Evolutionary conservation across 2,888 invertebrate genomes (phyloP).

Genomic region (Lamellibrachia columna): DNA sequence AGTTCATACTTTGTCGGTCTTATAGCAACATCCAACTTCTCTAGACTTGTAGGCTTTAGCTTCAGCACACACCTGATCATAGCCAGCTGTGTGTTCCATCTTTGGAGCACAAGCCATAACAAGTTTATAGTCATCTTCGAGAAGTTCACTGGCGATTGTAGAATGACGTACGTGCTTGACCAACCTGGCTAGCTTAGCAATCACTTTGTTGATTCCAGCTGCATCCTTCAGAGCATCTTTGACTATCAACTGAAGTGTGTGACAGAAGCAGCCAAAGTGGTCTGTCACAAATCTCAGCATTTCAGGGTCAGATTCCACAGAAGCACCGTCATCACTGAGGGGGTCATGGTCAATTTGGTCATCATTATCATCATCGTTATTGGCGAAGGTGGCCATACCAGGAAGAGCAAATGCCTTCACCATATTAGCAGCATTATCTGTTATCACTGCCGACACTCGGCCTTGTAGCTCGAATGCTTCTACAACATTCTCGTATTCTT

Average conservation of each 20-base stretch:
- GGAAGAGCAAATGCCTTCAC: constrained; percentile 25
- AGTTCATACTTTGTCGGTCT: background rate
- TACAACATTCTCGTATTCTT: background rate
- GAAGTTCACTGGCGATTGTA: constrained; percentile 32
- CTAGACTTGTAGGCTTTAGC: background rate
- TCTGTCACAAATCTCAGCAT: background rate
- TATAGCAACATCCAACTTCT: background rate
- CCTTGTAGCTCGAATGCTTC: background rate
- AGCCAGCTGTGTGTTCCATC: constrained; percentile 38
- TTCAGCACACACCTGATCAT: constrained; percentile 33
- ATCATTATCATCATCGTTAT: constrained; percentile 23
- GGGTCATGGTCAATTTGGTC: no score
- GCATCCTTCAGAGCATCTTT: constrained; percentile 23
- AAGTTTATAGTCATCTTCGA: constrained; percentile 33
- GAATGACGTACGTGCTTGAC: constrained; percentile 35
- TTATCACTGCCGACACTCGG: constrained; percentile 6
- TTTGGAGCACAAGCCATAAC: constrained; percentile 32
- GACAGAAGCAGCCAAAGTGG: constrained; percentile 19
- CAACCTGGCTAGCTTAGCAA: constrained; percentile 34
- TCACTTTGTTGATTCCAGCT: constrained; percentile 17
- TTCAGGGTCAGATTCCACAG: background rate
- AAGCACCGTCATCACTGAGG: background rate
- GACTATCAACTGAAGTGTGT: constrained; percentile 25
- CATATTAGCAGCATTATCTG: constrained; percentile 27
- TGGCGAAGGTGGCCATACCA: background rate